These are phyloP conservation scores for Rhabdornis inornatus DNA, from an alignment of 2,113 vertebrate genomes.

Conservation along the genomic window DNA sequence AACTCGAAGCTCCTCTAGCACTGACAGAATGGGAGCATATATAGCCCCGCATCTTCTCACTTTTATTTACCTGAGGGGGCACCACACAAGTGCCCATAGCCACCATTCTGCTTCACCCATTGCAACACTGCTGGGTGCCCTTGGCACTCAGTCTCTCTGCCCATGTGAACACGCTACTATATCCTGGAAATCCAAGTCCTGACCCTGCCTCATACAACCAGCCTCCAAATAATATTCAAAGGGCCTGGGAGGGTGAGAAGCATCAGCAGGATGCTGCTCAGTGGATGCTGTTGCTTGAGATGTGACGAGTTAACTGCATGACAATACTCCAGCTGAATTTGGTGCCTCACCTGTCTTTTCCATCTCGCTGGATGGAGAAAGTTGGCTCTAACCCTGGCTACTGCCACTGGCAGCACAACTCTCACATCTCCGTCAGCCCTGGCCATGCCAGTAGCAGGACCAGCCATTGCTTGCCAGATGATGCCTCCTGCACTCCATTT, in stretches of 20 bases:
- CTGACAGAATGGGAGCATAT: constrained; percentile 2
- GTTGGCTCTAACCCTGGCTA: not conserved
- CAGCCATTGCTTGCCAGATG: not conserved
- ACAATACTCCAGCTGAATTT: not conserved
- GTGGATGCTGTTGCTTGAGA: not conserved
- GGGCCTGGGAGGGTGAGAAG: not conserved
- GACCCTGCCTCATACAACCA: not conserved
- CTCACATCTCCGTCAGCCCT: not conserved
- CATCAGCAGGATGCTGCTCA: not conserved
- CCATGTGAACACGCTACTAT: not conserved
- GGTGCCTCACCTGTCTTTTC: not conserved
- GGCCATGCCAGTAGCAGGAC: not conserved
- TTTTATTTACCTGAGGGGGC: constrained; percentile 10
- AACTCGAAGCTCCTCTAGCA: constrained; percentile 30
- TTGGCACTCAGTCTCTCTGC: not conserved
- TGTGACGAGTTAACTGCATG: not conserved
- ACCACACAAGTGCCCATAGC: fast-evolving
- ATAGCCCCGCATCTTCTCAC: not conserved
- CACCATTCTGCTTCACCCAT: not conserved
- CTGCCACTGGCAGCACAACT: not conserved
- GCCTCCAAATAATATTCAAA: not conserved
- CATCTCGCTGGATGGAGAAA: not conserved
- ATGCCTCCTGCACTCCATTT: fast-evolving
- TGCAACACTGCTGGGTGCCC: not conserved
- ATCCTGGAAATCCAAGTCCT: not conserved